phyloP scores from a whole-genome alignment of 2,797 vertebrate species.

The Emys orbicularis region DNA sequence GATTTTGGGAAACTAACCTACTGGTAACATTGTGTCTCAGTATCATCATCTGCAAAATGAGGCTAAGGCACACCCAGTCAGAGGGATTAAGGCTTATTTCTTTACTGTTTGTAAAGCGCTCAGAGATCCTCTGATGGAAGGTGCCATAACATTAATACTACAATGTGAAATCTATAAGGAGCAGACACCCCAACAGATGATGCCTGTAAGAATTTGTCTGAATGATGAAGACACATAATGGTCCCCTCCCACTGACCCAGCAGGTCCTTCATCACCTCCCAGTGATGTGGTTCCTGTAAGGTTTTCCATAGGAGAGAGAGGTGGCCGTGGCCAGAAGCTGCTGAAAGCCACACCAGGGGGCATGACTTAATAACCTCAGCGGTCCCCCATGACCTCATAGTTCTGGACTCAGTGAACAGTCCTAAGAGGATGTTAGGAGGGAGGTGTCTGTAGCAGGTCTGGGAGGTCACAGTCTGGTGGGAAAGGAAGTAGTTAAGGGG shows the following conservation, averaged over 20 bases:
- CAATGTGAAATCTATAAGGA: not conserved
- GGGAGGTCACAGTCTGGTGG: not conserved
- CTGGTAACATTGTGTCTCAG: not conserved
- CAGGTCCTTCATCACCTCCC: not conserved
- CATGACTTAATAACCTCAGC: not conserved
- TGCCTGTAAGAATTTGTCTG: not conserved
- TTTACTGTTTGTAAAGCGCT: not conserved
- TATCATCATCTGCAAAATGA: not conserved
- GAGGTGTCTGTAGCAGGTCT: not conserved
- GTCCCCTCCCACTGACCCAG: not conserved
- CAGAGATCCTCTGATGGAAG: not conserved
- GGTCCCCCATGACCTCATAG: no score
- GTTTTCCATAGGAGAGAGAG: not conserved
- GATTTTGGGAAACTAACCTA: not conserved
- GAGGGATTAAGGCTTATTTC: not conserved
- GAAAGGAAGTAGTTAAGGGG: not conserved
- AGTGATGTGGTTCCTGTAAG: not conserved
- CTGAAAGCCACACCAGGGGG: not conserved
- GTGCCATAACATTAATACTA: not conserved
- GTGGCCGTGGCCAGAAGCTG: not conserved
- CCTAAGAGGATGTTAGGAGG: not conserved
- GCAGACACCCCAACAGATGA: not conserved
- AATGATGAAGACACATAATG: not conserved
- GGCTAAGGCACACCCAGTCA: not conserved
- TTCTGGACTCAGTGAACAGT: no score